These are phyloP conservation scores for Apeira syringaria DNA, from an alignment of 2,888 invertebrate genomes.

Conservation along the genomic window DNA sequence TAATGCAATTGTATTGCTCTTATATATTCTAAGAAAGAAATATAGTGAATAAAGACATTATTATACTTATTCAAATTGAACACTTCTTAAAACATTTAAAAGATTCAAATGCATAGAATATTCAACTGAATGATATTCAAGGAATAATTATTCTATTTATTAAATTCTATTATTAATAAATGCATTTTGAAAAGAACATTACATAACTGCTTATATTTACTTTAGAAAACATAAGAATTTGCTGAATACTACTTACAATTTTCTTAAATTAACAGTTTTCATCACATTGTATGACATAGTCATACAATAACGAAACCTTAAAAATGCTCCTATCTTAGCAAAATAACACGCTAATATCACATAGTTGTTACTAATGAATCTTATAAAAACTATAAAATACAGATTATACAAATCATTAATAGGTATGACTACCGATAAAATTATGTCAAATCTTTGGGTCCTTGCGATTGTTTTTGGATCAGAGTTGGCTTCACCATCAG, in stretches of 20 bases:
- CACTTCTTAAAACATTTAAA: constrained; percentile 5
- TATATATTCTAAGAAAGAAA: too few species aligned
- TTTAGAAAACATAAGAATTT: constrained; percentile 2
- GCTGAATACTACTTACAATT: neutral
- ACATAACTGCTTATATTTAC: constrained; percentile 2
- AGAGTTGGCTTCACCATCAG: constrained; percentile 2
- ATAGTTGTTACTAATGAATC: constrained; percentile 2
- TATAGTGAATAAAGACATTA: too few species aligned
- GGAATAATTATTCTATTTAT: too few species aligned
- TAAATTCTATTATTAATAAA: too few species aligned
- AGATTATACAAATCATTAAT: neutral
- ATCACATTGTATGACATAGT: constrained; percentile 1
- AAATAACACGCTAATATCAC: constrained; percentile 28
- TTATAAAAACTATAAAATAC: too few species aligned
- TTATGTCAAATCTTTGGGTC: too few species aligned
- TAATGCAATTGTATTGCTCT: too few species aligned
- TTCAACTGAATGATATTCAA: too few species aligned
- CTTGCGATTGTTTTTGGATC: constrained; percentile 4
- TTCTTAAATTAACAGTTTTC: neutral
- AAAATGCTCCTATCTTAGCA: constrained; percentile 1
- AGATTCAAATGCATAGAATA: constrained; percentile 9
- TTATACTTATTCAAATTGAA: too few species aligned
- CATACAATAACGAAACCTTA: constrained; percentile 10
- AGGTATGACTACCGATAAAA: neutral
- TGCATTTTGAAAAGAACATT: too few species aligned